Evolutionary conservation across 2,113 vertebrate species (phyloP).

Genomic region (Dasyprocta punctata): DNA sequence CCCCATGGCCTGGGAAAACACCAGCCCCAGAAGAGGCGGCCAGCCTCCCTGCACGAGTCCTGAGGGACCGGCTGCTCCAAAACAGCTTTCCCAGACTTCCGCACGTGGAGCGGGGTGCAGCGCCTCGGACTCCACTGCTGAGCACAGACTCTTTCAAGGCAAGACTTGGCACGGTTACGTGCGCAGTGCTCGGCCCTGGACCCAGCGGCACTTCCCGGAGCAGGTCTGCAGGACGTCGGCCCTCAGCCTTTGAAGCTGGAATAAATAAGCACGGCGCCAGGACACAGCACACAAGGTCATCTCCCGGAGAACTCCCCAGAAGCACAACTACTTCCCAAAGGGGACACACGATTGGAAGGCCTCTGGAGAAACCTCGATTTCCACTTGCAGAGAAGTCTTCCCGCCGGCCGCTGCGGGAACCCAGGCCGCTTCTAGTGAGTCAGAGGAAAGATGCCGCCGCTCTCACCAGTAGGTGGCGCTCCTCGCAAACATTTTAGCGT

Average conservation of each 20-base stretch:
- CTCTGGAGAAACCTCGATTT: not conserved
- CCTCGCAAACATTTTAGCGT: constrained; percentile 3
- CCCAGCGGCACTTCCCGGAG: not conserved
- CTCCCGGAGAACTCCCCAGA: not conserved
- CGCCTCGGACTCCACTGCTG: no score
- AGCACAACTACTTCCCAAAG: not conserved
- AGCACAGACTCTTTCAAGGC: not conserved
- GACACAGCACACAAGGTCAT: not conserved
- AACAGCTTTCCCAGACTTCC: not conserved
- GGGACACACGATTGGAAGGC: not conserved
- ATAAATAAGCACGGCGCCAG: not conserved
- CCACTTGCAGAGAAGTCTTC: not conserved
- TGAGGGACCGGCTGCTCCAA: not conserved
- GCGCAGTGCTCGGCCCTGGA: accelerated
- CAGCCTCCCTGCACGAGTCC: not conserved
- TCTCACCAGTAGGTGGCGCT: constrained; percentile 35
- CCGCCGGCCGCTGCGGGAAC: accelerated
- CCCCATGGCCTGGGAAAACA: not conserved
- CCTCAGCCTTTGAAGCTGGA: not conserved
- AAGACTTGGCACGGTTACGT: accelerated
- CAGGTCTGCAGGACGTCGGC: no score
- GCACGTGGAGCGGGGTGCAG: no score
- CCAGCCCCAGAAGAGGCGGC: not conserved
- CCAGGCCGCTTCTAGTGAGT: not conserved
- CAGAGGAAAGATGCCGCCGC: accelerated